Base-by-base conservation (phyloP, 1,140 invertebrate genomes). In the Sycobia sp. region DNA sequence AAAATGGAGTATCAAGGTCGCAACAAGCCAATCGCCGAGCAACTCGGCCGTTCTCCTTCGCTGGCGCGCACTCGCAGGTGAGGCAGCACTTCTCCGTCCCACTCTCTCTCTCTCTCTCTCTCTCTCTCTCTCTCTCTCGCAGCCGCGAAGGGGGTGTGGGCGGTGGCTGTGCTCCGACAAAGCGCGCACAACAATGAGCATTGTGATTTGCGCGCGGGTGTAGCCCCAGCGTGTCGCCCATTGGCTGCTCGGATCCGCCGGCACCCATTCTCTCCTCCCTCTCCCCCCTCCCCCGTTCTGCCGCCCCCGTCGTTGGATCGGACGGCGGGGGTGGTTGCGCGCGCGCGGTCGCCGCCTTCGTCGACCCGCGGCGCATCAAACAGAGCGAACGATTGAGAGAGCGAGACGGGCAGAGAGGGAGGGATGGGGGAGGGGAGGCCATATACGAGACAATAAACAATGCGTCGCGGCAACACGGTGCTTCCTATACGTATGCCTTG, bases 171-270 rank as follows among this genome's bases (percentile, higher is more conserved):
- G 20, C 38, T 3, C 29, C 34, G 51, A 18, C 36, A 18, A 20
- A 18, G 44, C 29, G 67, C 71, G 68, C 62, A 77, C 76, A 82
- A 82, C 80, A 82, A 82, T 81, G 76, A 80, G 78, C 80, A 82
- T 82, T 82, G 80, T 82, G 80, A 82, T 82, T 80, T 82, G 80
- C 71, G 79, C 72, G 78, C 77, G 80, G 74, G 73, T 77, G 77
- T 71, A 71, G 73, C 65, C 71, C 67, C 62, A n/a, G 16, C 46
- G 23, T 1, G 46, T 11, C 53, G 69, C 69, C 66, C 38, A 82
- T 82, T 82, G 80, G 80, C 73, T 57, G 54, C 14, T 20, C 29
- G 68, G 64, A n/a, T n/a, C n/a, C n/a, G n/a, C n/a, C n/a, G n/a
- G n/a, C n/a, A n/a, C n/a, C n/a, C n/a, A n/a, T n/a, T n/a, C n/a